phyloP scores from a whole-genome alignment of 1,140 invertebrate species.

The Ceratina australensis region DNA sequence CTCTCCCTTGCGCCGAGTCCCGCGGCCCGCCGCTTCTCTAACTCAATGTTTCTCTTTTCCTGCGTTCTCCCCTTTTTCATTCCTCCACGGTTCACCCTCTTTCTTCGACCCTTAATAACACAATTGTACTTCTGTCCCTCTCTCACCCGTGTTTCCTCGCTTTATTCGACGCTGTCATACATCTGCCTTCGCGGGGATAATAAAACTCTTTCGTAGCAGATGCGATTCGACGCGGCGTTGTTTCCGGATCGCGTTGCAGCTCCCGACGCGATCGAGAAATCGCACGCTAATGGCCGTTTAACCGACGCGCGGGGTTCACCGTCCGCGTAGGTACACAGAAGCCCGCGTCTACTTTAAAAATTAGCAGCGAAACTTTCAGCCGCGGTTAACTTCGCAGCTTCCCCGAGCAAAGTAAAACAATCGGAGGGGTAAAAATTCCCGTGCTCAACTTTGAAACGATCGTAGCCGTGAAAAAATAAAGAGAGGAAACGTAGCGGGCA shows the following conservation, averaged over 20 bases:
- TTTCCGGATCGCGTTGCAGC: slow-evolving; percentile 67
- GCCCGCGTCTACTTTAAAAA: background rate
- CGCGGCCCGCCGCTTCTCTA: slow-evolving; percentile 37
- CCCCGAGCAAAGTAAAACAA: background rate
- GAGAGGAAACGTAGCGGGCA: background rate
- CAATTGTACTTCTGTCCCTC: slow-evolving; percentile 30
- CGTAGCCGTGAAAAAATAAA: background rate
- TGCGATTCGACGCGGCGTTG: slow-evolving; percentile 73
- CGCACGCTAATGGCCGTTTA: slow-evolving; percentile 66
- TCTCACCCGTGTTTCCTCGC: background rate
- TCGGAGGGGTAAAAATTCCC: background rate
- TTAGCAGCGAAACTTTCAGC: background rate
- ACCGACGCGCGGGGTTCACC: too few relatives aligned
- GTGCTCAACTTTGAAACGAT: background rate
- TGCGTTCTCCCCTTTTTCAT: slow-evolving; percentile 23
- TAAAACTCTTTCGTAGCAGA: slow-evolving; percentile 71
- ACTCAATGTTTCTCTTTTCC: slow-evolving; percentile 56
- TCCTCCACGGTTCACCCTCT: too few relatives aligned
- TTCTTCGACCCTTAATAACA: background rate
- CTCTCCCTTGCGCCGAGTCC: slow-evolving; percentile 28
- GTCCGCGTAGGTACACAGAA: background rate
- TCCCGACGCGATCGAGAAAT: slow-evolving; percentile 74
- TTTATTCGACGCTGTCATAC: background rate
- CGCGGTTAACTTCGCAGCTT: background rate
- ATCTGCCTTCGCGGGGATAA: slow-evolving; percentile 60